phyloP scores from a whole-genome alignment of 2,113 vertebrate species.

The Sebastes schlegelii region DNA sequence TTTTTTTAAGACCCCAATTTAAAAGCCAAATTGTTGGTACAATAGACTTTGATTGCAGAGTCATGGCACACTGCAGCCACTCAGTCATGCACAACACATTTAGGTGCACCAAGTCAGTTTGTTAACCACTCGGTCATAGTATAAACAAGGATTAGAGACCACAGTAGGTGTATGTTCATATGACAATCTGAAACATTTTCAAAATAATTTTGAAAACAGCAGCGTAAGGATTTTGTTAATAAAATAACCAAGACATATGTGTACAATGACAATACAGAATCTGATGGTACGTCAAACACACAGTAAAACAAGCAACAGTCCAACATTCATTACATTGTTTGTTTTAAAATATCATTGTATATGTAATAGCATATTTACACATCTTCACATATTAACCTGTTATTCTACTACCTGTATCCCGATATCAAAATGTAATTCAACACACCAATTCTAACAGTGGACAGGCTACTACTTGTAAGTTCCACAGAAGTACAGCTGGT shows the following conservation, averaged over 20 bases:
- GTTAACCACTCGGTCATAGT: not conserved
- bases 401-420: not conserved
- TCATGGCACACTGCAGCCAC: not conserved
- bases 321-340: not conserved
- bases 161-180: not conserved
- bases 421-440: not conserved
- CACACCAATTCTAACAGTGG: not conserved
- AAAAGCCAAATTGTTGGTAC: not conserved
- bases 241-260: not conserved
- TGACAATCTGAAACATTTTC: not conserved
- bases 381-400: not conserved
- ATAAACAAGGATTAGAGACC: not conserved
- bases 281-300: not conserved
- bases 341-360: not conserved
- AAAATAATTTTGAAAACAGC: not conserved
- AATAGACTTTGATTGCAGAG: not conserved
- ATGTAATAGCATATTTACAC: not conserved
- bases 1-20: not conserved
- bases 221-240: not conserved
- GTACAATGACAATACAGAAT: not conserved
- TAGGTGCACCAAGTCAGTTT: not conserved
- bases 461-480: not conserved
- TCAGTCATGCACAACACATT: not conserved
- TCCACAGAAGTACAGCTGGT: constrained; percentile 23
- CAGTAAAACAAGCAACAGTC: not conserved